These are phyloP conservation scores for Hyla sarda DNA, from an alignment of 2,113 vertebrate genomes.

Conservation along the genomic window DNA sequence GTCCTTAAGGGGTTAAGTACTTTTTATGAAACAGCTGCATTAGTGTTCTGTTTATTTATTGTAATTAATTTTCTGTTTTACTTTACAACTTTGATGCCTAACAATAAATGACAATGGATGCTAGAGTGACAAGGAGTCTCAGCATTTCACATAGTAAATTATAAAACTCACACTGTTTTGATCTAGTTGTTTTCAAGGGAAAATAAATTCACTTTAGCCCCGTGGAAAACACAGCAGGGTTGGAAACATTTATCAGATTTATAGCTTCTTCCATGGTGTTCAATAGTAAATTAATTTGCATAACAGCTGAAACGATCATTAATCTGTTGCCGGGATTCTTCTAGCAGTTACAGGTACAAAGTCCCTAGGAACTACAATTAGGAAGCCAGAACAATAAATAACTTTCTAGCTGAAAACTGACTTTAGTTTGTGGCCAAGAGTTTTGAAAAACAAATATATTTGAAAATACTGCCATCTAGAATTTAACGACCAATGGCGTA, in stretches of 20 bases:
- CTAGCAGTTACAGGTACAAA: slow-evolving; percentile 19
- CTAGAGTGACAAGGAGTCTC: slow-evolving; percentile 6
- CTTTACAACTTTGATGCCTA: not conserved
- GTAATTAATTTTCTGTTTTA: not conserved
- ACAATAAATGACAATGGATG: not conserved
- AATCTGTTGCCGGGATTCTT: slow-evolving; percentile 23
- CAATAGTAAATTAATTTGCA: slow-evolving; percentile 54
- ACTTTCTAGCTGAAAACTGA: not conserved
- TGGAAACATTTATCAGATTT: slow-evolving; percentile 50
- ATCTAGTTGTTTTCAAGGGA: slow-evolving; percentile 34
- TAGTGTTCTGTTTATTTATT: not conserved
- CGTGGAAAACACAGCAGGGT: slow-evolving; percentile 48
- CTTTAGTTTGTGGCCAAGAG: no score
- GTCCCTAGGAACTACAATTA: slow-evolving; percentile 2
- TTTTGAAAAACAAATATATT: not conserved
- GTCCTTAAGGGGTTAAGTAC: no score
- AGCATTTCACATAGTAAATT: slow-evolving; percentile 22
- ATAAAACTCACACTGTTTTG: slow-evolving; percentile 43
- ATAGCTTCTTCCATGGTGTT: slow-evolving; percentile 41
- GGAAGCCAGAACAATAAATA: not conserved
- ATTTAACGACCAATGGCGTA: no score
- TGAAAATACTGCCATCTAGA: no score
- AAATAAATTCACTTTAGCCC: slow-evolving; percentile 49
- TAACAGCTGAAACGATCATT: slow-evolving; percentile 45
- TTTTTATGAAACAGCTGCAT: not conserved